Base-by-base conservation (phyloP, 2,888 invertebrate genomes). In the Drosophila prolongata region DNA sequence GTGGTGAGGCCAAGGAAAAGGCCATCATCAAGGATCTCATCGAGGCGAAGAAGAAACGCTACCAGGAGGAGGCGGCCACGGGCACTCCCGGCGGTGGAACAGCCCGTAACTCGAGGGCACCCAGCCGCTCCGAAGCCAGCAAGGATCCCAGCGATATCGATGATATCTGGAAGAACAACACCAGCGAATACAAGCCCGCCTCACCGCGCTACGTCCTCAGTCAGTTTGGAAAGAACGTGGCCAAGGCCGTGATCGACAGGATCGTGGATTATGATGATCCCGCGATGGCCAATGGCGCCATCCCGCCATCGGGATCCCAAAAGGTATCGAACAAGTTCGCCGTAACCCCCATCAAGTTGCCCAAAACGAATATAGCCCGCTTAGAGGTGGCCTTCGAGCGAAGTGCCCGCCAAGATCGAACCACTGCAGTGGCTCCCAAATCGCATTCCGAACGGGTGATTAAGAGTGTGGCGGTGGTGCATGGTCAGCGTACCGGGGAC, bases 151-250 rank as follows among this genome's bases (percentile, higher is more conserved):
- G 79, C 43, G 84, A 82, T 30, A 85, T 90, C 40, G 90, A 89
- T 10, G 81, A 85, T 59, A 87, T 90, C 58, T 90, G 90, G 90
- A 87, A 85, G 14, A 79, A 81, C 59, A 88, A 88, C 34, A 84
- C 80, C 44, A 83, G 84, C 4, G 91, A 90, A 43, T 89, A 85
- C 56, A 76, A 77, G 59, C 78, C 90, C 2, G 77, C 83, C 55
- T 89, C 91, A 6, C 90, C 90, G 0, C 80, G 80, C 35, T 88
- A 77, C 52, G 78, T 85, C 13, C 80, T 84, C 19, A 85, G 78
- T 54, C 80, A 90, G 68, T 89, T 89, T 53, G 89, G 81, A 13
- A 89, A 79, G 54, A 75, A 78, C 14, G 68, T 77, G 34, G 69
- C 78, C 11, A 89, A 79, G 54, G 61, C 74, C 11, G 44, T 85